These are phyloP conservation scores for Diaprepes abbreviatus DNA, from an alignment of 2,888 invertebrate genomes.

Conservation along the genomic window DNA sequence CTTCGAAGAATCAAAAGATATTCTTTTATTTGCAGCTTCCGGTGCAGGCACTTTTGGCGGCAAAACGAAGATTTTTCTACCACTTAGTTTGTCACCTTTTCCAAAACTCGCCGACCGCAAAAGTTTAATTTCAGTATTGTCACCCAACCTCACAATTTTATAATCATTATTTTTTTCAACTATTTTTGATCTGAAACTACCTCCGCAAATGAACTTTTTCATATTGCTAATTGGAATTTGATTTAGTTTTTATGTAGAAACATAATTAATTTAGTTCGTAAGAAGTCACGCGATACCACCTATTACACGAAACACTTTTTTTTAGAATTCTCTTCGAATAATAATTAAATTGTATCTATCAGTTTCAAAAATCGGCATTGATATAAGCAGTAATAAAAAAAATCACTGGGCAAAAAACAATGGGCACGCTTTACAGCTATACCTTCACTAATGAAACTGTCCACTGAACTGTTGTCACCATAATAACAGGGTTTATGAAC, in stretches of 20 bases:
- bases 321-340: too few species aligned
- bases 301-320: too few species aligned
- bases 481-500: constrained; percentile 32
- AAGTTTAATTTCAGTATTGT: constrained; percentile 61
- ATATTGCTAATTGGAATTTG: constrained; percentile 18
- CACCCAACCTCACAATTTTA: constrained; percentile 59
- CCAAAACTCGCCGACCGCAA: constrained; percentile 59
- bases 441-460: background rate
- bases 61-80: constrained; percentile 56
- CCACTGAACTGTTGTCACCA: background rate
- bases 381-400: too few species aligned
- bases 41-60: constrained; percentile 59
- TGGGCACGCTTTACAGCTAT: background rate
- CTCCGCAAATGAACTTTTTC: constrained; percentile 63
- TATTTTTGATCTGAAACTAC: constrained; percentile 64
- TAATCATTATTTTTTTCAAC: constrained; percentile 63
- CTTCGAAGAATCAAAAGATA: constrained; percentile 40
- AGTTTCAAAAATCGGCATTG: too few species aligned
- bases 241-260: background rate
- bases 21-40: constrained; percentile 34
- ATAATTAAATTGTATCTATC: too few species aligned
- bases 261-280: too few species aligned
- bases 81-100: constrained; percentile 50
- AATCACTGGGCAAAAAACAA: background rate
- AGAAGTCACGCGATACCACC: too few species aligned